Evolutionary conservation across 2,888 invertebrate genomes (phyloP).

Genomic region (Acanthoscelides obtectus): DNA sequence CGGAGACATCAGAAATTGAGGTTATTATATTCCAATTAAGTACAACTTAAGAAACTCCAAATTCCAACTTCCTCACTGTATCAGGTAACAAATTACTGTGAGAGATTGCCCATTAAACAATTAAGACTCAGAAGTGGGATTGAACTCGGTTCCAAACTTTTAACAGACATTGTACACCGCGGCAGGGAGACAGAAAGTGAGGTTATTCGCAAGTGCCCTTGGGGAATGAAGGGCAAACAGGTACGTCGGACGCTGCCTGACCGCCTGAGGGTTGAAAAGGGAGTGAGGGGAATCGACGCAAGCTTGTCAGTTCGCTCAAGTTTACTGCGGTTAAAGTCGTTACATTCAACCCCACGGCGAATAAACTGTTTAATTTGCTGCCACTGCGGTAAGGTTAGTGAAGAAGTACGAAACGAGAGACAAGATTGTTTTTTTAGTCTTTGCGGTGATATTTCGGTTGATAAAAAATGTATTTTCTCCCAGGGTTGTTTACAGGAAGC

Average conservation of each 20-base stretch:
- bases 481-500: too few relatives aligned
- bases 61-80: too few relatives aligned
- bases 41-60: too few relatives aligned
- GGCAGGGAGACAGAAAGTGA: background rate
- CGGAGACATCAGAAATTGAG: too few relatives aligned
- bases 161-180: background rate
- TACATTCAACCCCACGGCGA: background rate
- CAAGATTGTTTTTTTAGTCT: too few relatives aligned
- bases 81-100: too few relatives aligned
- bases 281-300: background rate
- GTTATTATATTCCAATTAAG: too few relatives aligned
- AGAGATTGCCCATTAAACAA: too few relatives aligned
- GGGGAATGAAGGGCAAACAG: background rate
- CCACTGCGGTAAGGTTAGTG: too few relatives aligned
- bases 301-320: background rate
- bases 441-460: too few relatives aligned
- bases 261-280: background rate
- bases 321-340: background rate
- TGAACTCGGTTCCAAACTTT: background rate
- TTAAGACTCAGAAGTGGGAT: background rate
- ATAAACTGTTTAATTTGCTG: background rate
- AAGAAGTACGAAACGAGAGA: background rate
- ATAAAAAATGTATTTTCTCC: too few relatives aligned
- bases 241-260: background rate
- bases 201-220: background rate